Evolutionary conservation across 2,888 invertebrate species (phyloP), one percentile per base, ranked within the genome.

Genomic region (Aleiodes alternator): DNA sequence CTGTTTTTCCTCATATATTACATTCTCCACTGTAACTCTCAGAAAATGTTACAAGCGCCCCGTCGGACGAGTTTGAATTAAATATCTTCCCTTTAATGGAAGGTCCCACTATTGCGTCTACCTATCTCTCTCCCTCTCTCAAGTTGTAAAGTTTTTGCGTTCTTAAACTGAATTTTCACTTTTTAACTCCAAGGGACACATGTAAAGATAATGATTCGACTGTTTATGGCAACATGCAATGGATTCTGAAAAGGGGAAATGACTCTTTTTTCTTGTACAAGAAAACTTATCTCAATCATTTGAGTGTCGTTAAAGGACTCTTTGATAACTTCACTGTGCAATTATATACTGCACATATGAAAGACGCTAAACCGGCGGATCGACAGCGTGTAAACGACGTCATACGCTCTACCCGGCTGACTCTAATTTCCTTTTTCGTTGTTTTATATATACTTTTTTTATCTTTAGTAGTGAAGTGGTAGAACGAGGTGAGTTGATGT

Each of bases 61-160:
- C 77, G 77, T 80, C 78, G 75, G 83, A 82, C 84, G 81, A 85
- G 82, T 84, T 82, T 81, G 84, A 86, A 87, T 87, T 86, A 86
- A 87, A 87, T 86, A 86, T 87, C 85, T 83, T 79, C 80, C 79
- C 70, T 79, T 83, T 64, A 85, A 85, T 84, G 84, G 84, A 83
- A 82, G 78, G 77, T 75, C 69, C 74, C 76, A 78, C 71, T 68
- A 59, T 70, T 77, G 56, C 73, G 61, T n/a, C 75, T 48, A 70
- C 48, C 38, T 23, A 57, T 16, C 55, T 55, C 38, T 53, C 72
- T 7, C 53, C 29, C 31, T 50, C 48, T 31, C 43, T 14, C 38
- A 14, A 6, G 1, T 6, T 53, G 9, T 14, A 8, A 11, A 56
- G 69, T 57, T 57, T 23, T 59, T 50, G 50, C 31, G 31, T n/a